Conservation (phyloP, 2,888 invertebrate genomes). For the Synergus itoensis region DNA sequence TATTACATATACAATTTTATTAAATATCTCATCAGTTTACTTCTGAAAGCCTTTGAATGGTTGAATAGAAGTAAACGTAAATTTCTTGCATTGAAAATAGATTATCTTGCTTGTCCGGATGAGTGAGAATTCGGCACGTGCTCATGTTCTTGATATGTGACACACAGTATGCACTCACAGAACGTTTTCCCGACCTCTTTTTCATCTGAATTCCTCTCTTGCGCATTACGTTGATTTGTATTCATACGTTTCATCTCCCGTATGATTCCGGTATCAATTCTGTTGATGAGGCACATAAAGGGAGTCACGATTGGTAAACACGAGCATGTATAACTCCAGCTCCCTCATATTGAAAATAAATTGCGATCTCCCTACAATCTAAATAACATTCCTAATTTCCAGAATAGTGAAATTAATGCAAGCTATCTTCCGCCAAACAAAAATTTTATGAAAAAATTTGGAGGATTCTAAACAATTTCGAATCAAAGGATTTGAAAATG, state of each 20-base stretch:
- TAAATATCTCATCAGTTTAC: not conserved
- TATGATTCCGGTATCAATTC: slow-evolving; percentile 41
- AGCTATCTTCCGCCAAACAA: too few species aligned
- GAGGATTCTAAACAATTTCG: too few species aligned
- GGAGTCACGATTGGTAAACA: slow-evolving; percentile 27
- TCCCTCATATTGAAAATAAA: slow-evolving; percentile 1
- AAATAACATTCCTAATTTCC: not conserved
- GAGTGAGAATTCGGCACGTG: slow-evolving; percentile 38
- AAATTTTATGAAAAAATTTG: too few species aligned
- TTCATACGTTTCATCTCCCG: slow-evolving; percentile 40
- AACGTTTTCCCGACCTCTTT: slow-evolving; percentile 41
- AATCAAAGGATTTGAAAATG: too few species aligned
- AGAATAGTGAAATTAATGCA: not conserved
- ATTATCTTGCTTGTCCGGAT: slow-evolving; percentile 9
- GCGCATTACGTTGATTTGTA: slow-evolving; percentile 37
- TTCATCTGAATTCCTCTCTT: slow-evolving; percentile 29
- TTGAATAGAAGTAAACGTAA: not conserved
- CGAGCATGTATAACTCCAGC: not conserved
- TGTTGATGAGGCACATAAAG: slow-evolving; percentile 26
- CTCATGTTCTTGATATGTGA: slow-evolving; percentile 15
- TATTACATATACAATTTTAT: too few species aligned
- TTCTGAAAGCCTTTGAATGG: not conserved
- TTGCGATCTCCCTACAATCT: not conserved
- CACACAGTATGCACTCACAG: slow-evolving; percentile 17
- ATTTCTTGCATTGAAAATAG: not conserved